Base-by-base conservation (phyloP, 2,797 vertebrate genomes). In the Periophthalmus magnuspinnatus region DNA sequence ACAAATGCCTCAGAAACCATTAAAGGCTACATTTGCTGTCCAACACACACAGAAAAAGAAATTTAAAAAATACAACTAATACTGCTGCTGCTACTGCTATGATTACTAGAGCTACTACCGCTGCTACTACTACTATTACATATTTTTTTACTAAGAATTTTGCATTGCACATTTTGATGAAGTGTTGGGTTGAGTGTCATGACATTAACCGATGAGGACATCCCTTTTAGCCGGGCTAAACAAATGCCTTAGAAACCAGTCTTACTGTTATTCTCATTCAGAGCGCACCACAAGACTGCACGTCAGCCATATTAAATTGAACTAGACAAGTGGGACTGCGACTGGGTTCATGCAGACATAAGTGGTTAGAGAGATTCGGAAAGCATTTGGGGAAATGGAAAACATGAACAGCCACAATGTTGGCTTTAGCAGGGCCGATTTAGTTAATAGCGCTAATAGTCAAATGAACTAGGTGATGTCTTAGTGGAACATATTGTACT, bases 121-220 rank as follows among this genome's bases (percentile, higher is more conserved):
- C n/a, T 38, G 1, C 11, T 11, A 38, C 36, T 38, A 38, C 10
- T 11, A 38, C 36, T 10, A 36, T 28, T 28, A 28, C 28, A 28
- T 3, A 28, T 28, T 28, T 28, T 28, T 28, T 28, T 36, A 7
- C 6, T 8, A 38, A 38, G 41, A 45, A 16, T 45, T 16, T 4
- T 14, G 41, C 45, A 14, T 45, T 45, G 41, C 1, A 9, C 9
- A 38, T 38, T 50, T 48, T 48, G 47, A 48, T 16, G 48, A 17
- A 50, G 16, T 17, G 9, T n/a, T 50, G 48, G 1, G 48, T 50
- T n/a, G 16, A 50, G 6, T 0, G 17, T 16, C 75, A 68, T 81
- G 81, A 74, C 78, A 88, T 87, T 84, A 82, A 79, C 57, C 62
- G 59, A 82, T 76, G 63, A 82, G 78, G 74, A 71, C 76, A 70